Conservation (phyloP, 2,797 vertebrate species). For the Gymnothorax javanicus region DNA sequence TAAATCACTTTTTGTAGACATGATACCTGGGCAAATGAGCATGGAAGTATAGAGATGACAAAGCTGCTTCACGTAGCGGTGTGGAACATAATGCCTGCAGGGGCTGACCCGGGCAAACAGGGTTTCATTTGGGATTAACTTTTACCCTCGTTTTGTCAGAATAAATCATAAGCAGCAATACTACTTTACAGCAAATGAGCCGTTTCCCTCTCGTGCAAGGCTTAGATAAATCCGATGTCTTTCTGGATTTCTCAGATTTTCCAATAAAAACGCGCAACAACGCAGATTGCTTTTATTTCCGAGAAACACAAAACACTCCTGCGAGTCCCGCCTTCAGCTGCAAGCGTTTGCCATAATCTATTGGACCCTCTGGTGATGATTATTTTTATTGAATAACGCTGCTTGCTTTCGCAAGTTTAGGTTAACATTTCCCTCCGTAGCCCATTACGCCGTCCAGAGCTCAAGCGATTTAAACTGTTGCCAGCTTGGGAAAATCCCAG, state of each 20-base stretch:
- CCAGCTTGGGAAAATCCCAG: slow-evolving; percentile 59
- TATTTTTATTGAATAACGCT: slow-evolving; percentile 37
- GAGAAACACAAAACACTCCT: not conserved
- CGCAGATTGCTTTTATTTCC: slow-evolving; percentile 44
- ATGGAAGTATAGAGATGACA: not conserved
- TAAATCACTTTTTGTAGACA: not conserved
- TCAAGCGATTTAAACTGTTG: slow-evolving; percentile 29
- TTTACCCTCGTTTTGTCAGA: slow-evolving; percentile 22
- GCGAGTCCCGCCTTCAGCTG: slow-evolving; percentile 38
- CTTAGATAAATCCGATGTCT: slow-evolving; percentile 40
- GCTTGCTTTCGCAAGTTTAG: slow-evolving; percentile 47
- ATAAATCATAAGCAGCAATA: slow-evolving; percentile 46
- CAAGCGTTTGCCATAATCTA: slow-evolving; percentile 38
- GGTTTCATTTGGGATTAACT: slow-evolving; percentile 23
- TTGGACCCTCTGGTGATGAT: slow-evolving; percentile 39
- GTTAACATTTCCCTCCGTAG: slow-evolving; percentile 9
- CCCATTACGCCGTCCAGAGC: slow-evolving; percentile 15
- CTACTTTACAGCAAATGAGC: slow-evolving; percentile 45
- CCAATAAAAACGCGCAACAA: slow-evolving; percentile 26
- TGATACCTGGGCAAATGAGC: not conserved
- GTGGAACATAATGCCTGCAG: not conserved
- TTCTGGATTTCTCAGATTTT: not conserved
- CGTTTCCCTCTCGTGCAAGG: not conserved
- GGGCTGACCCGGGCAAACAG: not conserved
- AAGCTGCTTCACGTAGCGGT: not conserved